Evolutionary conservation across 2,888 invertebrate species (phyloP).

Genomic region (Leucozona laternaria): DNA sequence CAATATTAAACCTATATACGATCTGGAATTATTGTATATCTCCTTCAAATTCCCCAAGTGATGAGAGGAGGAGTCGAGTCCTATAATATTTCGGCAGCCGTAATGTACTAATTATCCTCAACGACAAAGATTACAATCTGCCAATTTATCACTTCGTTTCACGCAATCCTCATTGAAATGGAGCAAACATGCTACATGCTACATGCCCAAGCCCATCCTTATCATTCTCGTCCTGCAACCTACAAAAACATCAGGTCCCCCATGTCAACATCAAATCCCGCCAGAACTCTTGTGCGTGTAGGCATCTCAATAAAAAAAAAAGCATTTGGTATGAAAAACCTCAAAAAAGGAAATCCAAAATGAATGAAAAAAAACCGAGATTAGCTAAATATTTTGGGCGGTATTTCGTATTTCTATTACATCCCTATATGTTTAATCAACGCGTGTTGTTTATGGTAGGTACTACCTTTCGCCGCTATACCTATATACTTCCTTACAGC

Average conservation of each 20-base stretch:
- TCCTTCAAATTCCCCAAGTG: neutral
- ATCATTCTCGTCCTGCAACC: neutral
- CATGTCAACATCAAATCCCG: constrained; percentile 46
- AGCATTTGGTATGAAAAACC: neutral
- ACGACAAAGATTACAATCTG: constrained; percentile 71
- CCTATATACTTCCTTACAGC: neutral
- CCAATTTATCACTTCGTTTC: constrained; percentile 75
- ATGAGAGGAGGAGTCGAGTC: neutral
- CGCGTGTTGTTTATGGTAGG: too few relatives aligned
- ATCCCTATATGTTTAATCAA: constrained; percentile 16
- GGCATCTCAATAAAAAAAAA: constrained; percentile 1
- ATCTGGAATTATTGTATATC: constrained; percentile 30
- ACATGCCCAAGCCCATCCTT: constrained; percentile 60
- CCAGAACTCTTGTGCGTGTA: constrained; percentile 38
- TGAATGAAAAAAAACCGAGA: constrained; percentile 53
- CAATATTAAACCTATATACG: constrained; percentile 1
- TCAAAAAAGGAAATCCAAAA: constrained; percentile 43
- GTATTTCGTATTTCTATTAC: constrained; percentile 25
- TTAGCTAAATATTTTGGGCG: constrained; percentile 56
- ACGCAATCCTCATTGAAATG: constrained; percentile 72
- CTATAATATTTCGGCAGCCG: constrained; percentile 52
- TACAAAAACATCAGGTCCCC: constrained; percentile 27
- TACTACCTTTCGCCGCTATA: too few relatives aligned
- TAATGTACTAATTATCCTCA: constrained; percentile 72
- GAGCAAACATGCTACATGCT: too few relatives aligned